Base-by-base conservation (phyloP, 2,888 invertebrate genomes). In the Plebejus melissa region DNA sequence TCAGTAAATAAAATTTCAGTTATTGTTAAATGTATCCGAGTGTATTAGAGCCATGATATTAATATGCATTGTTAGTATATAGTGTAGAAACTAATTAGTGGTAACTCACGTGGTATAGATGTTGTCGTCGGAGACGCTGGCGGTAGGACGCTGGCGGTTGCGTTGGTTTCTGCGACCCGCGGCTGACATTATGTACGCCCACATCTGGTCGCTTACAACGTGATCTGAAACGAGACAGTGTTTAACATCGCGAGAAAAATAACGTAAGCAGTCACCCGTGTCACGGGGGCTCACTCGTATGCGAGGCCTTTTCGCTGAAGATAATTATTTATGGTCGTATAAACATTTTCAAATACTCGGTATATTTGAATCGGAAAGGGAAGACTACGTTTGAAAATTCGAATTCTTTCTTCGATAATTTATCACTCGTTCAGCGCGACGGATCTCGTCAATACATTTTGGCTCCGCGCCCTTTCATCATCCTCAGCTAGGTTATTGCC, bases 181-280 rank as follows among this genome's bases (percentile, higher is more conserved):
- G 22, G 22, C 95, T 80, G 96, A 96, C 91, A 96, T 94, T 89
- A 96, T 95, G 90, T 96, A 96, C 79, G 96, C 95, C 96, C 96
- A 96, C 96, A 96, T 96, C 69, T 38, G 72, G 46, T 28, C n/a
- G 41, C 2, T 22, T 41, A 70, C 22, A 2, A 4, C 41, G 4
- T 36, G 9, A 41, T 11, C 75, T 75, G 60, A n/a, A 69, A 41
- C 46, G 69, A 6, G n/a, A 65, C 4, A 5, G 5, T 22, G 22
- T 7, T 22, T 22, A 38, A 70, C 4, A 4, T 54, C 16, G 16
- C 4, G 54, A 4, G 4, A 54, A 54, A 54, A 13, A 54, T 54
- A 3, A 54, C 13, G 54, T 54, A 16, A 54, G 4, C 50, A 50
- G 50, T 50, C 50, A 50, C 13, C 50, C 9, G 50, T 54, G 16